Conservation (phyloP, 2,797 vertebrate genomes). For the Gouania willdenowi region DNA sequence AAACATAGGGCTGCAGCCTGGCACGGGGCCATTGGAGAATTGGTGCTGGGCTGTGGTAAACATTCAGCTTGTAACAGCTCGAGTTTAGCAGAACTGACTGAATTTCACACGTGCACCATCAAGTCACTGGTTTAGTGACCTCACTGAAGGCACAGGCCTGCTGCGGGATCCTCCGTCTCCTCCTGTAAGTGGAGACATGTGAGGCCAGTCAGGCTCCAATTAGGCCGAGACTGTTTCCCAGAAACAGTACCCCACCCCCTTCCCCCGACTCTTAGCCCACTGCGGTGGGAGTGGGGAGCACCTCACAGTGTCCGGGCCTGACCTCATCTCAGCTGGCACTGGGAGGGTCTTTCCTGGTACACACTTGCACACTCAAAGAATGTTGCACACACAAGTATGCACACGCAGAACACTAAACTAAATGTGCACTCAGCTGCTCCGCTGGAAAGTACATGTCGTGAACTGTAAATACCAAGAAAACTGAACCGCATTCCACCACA, state of each 20-base stretch:
- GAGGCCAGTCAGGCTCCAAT: slow-evolving; percentile 67
- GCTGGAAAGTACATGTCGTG: slow-evolving; percentile 1
- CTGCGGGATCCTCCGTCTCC: slow-evolving; percentile 53
- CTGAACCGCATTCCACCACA: no score
- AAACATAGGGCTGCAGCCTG: no score
- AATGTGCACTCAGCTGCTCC: slow-evolving; percentile 4
- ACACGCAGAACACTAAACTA: slow-evolving; percentile 20
- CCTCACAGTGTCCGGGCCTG: slow-evolving; percentile 52
- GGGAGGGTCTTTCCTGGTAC: slow-evolving; percentile 11
- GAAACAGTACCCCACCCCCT: slow-evolving; percentile 59
- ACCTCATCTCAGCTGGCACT: slow-evolving; percentile 53
- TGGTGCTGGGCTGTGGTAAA: no score
- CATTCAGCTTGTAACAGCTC: no score
- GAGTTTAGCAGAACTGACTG: no score
- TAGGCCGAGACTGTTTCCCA: slow-evolving; percentile 73
- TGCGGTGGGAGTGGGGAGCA: slow-evolving; percentile 41
- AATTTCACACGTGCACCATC: no score
- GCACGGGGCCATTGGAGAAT: no score
- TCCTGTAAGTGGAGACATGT: slow-evolving; percentile 71
- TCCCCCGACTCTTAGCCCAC: slow-evolving; percentile 38
- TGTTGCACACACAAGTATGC: slow-evolving; percentile 15
- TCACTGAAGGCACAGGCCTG: slow-evolving; percentile 26
- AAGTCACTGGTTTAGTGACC: no score
- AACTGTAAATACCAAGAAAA: no score
- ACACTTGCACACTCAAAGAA: slow-evolving; percentile 30